Evolutionary conservation across 2,113 vertebrate species (phyloP), one percentile per base, ranked within the genome.

Genomic region (Peromyscus californicus): DNA sequence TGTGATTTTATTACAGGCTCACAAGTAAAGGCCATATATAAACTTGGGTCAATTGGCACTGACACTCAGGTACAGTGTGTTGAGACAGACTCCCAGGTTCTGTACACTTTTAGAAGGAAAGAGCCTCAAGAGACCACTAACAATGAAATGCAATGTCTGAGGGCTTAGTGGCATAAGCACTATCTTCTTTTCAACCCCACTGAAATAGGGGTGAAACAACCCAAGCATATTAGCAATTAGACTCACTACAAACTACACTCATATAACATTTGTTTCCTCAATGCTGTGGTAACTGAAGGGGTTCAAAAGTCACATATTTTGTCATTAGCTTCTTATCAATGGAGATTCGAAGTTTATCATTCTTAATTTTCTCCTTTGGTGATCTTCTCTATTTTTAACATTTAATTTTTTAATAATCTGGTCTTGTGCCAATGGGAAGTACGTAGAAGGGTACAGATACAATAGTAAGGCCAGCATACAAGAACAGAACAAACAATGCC

Each of bases 371-470:
- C 12, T 87, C 51, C 19, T 24, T 96, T 17, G 54, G 39, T 91
- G 63, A 63, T 83, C 39, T 95, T 95, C 94, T 63, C 74, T 19
- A 93, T n/a, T 95, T 98, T 92, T 63, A 87, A 93, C 39, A 93
- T 22, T 29, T 61, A 85, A 90, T 69, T 88, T 42, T 7, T 76
- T 94, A 95, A 80, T n/a, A 94, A 67, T 74, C 4, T 22, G 93
- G 29, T 67, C 22, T 89, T 59, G 13, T 85, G 82, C 36, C 75
- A 80, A 80, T 59, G 91, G 72, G 26, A 93, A 96, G 33, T 7
- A 94, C 19, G 48, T 31, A 39, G 57, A 78, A 17, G 31, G 21
- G 10, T 1, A 76, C 72, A 94, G 22, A 85, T 1, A 57, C 10
- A 63, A 87, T 39, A 93, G 10, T 13, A 65, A 97, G 67, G 21